These are phyloP conservation scores for Narcine bancroftii DNA, from an alignment of 2,113 vertebrate species.

Conservation along the genomic window DNA sequence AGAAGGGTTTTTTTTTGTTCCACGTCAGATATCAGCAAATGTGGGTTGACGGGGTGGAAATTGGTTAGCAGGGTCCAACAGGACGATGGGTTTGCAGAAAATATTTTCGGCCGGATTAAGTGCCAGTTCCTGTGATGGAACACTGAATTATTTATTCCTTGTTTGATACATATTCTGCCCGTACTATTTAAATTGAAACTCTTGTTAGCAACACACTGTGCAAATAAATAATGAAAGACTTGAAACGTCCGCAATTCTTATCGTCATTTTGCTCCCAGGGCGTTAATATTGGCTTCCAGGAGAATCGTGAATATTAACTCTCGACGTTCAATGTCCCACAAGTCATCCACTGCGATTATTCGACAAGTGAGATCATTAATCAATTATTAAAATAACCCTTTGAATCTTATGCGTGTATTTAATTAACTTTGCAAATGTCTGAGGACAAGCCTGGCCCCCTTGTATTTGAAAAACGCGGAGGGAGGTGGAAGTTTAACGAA, in stretches of 20 bases:
- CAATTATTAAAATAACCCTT: neutral
- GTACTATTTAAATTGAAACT: neutral
- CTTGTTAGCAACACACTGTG: too few relatives aligned
- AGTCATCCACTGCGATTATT: too few relatives aligned
- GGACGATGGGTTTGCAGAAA: neutral
- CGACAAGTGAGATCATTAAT: neutral
- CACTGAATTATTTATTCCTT: neutral
- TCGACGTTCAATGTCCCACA: neutral
- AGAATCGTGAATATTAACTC: neutral
- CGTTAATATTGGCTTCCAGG: too few relatives aligned
- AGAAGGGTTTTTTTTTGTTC: neutral
- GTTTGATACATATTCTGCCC: neutral
- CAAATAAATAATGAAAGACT: neutral
- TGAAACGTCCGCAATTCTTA: neutral
- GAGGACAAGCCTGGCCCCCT: neutral
- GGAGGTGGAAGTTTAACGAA: neutral
- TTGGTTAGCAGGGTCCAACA: neutral
- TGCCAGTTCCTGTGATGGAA: neutral
- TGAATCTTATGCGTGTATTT: neutral
- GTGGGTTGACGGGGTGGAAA: neutral
- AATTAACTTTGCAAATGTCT: neutral
- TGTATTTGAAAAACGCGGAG: neutral
- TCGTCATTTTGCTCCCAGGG: neutral
- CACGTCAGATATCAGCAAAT: neutral
- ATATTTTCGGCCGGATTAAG: neutral